Evolutionary conservation across 2,888 invertebrate genomes (phyloP).

Genomic region (Alviniconcha strummeri): DNA sequence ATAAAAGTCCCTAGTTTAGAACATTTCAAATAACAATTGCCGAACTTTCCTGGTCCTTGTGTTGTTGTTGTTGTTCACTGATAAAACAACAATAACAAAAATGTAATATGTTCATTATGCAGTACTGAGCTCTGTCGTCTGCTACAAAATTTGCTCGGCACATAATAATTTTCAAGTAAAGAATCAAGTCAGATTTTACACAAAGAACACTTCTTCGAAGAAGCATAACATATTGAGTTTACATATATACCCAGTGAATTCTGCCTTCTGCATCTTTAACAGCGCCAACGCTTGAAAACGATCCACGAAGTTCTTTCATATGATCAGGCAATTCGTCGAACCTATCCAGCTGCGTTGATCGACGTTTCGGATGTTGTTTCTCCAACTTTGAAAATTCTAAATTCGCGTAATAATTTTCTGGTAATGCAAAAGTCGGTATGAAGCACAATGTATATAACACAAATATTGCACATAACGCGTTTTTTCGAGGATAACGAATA

Average conservation of each 20-base stretch:
- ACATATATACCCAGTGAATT: conserved; percentile 25
- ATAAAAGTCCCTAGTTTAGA: too few relatives aligned
- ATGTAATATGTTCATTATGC: too few relatives aligned
- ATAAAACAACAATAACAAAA: too few relatives aligned
- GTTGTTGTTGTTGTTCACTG: too few relatives aligned
- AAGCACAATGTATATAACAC: conserved; percentile 45
- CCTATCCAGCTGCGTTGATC: conserved; percentile 12
- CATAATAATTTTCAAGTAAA: too few relatives aligned
- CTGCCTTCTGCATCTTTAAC: conserved; percentile 29
- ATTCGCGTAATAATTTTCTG: conserved; percentile 23
- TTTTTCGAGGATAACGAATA: conserved; percentile 42
- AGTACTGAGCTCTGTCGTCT: neutral
- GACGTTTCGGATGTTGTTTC: conserved; percentile 29
- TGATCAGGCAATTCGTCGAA: neutral
- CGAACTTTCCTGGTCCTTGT: too few relatives aligned
- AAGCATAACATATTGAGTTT: too few relatives aligned
- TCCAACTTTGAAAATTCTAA: conserved; percentile 15
- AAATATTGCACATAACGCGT: conserved; percentile 38
- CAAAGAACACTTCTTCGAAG: too few relatives aligned
- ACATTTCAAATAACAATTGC: too few relatives aligned
- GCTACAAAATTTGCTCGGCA: neutral
- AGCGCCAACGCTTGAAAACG: conserved; percentile 26
- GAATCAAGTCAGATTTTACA: too few relatives aligned
- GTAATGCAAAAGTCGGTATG: conserved; percentile 37
- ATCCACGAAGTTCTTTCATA: conserved; percentile 17